Evolutionary conservation across 2,888 invertebrate species (phyloP), one percentile per base, ranked within the genome.

Genomic region (Chelonus formosanus): DNA sequence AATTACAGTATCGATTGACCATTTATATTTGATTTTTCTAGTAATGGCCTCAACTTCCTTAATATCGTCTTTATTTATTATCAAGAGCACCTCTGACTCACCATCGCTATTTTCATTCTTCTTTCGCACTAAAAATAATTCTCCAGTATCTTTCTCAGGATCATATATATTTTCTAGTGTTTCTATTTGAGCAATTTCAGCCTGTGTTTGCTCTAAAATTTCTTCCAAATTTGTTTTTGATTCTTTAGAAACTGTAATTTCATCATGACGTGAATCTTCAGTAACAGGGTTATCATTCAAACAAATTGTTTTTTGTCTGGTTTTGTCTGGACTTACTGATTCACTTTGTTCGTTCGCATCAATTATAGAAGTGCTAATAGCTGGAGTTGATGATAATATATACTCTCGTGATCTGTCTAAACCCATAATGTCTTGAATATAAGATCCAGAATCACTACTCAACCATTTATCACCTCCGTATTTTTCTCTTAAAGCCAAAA

Each of bases 391-490:
- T 5, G 40, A 40, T 5, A 40, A 40, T 20, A 20, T 20, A 20
- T 2, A 20, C 20, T 20, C 20, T 20, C 20, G 20, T 20, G 20
- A 20, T 20, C 20, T 20, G 1, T 20, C 20, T 20, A 20, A 20
- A 20, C 89, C 89, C 74, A 90, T 82, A 40, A 87, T 86, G 74
- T 86, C 87, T 74, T 88, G 87, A 54, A 89, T 85, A 47, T 81
- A 78, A 43, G 86, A 85, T 1, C 87, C 87, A 60, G 86, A 86
- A 57, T 86, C 84, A 57, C 85, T 85, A 65, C 87, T 87, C 40
- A 91, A 75, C 90, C 90, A 91, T 59, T 87, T 85, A 45, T 84
- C 79, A 71, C 87, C 86, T 7, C 90, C 90, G 76, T 87, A 89
- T 73, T 86, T 86, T 68, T 87, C 81, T 8, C 89, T 84, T 20